Conservation (phyloP, 2,888 invertebrate genomes). For the Minunthozetes semirufus region DNA sequence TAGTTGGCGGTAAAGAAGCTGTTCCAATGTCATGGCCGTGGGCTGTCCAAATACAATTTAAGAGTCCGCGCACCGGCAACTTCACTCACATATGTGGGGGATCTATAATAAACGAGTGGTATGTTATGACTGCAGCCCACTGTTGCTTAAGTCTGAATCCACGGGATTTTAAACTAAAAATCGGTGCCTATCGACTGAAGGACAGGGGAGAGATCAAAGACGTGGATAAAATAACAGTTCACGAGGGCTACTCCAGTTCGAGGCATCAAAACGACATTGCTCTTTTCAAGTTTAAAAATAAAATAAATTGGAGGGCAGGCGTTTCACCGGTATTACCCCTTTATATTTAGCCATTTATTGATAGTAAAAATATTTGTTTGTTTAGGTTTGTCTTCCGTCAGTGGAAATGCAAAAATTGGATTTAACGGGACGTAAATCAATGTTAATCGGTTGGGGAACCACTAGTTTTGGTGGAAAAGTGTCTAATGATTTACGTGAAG, state of each 20-base stretch:
- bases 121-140: constrained; percentile 31
- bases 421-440: not conserved
- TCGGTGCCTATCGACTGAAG: not conserved
- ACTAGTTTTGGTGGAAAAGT: constrained; percentile 1
- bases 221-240: constrained; percentile 3
- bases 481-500: constrained; percentile 14
- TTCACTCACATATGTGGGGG: constrained; percentile 30
- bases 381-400: not conserved
- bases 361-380: too few relatives aligned
- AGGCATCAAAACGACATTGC: constrained; percentile 2
- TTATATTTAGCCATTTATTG: too few relatives aligned
- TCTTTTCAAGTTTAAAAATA: not conserved
- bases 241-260: not conserved
- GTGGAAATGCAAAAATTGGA: not conserved
- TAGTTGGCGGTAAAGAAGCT: constrained; percentile 5
- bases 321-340: constrained; percentile 3
- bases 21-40: not conserved
- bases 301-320: not conserved
- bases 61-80: not conserved
- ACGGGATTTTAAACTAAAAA: not conserved
- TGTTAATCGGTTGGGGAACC: constrained; percentile 11
- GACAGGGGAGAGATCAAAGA: not conserved
- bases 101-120: constrained; percentile 20
- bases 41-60: not conserved
- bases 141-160: constrained; percentile 19